Evolutionary conservation across 2,113 vertebrate species (phyloP).

Genomic region (Eulemur macaco): DNA sequence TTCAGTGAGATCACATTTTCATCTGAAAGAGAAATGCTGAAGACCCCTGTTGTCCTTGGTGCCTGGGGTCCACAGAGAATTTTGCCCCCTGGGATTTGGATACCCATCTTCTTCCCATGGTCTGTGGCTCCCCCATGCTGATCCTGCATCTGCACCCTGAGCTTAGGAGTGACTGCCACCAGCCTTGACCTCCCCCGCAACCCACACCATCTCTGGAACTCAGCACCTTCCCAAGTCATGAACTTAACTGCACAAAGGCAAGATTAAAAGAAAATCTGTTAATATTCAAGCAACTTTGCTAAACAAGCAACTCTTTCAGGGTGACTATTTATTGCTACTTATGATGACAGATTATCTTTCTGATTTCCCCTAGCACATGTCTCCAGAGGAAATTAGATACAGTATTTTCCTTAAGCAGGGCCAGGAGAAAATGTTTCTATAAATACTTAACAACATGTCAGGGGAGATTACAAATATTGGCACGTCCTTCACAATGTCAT

Average conservation of each 20-base stretch:
- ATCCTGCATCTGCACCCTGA: neutral
- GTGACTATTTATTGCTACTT: slow-evolving; percentile 80
- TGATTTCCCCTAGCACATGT: slow-evolving; percentile 76
- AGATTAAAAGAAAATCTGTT: slow-evolving; percentile 50
- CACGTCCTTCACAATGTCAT: slow-evolving; percentile 79
- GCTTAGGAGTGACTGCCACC: neutral
- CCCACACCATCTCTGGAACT: neutral
- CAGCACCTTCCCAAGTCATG: neutral
- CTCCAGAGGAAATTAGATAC: slow-evolving; percentile 83
- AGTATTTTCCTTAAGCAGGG: slow-evolving; percentile 78
- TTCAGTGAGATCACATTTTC: neutral
- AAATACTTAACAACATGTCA: slow-evolving; percentile 84
- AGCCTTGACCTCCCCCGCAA: neutral
- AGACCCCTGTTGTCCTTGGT: neutral
- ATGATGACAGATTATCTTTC: slow-evolving; percentile 78
- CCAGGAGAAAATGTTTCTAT: slow-evolving; percentile 82
- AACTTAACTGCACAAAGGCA: neutral
- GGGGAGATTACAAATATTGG: slow-evolving; percentile 76
- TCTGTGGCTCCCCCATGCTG: neutral
- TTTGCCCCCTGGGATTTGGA: neutral
- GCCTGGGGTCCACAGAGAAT: neutral
- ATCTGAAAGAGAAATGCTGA: neutral
- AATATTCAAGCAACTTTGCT: slow-evolving; percentile 73
- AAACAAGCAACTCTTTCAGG: slow-evolving; percentile 69
- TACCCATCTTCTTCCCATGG: neutral